Base-by-base conservation (phyloP, 2,888 invertebrate species). In the Apeira syringaria region DNA sequence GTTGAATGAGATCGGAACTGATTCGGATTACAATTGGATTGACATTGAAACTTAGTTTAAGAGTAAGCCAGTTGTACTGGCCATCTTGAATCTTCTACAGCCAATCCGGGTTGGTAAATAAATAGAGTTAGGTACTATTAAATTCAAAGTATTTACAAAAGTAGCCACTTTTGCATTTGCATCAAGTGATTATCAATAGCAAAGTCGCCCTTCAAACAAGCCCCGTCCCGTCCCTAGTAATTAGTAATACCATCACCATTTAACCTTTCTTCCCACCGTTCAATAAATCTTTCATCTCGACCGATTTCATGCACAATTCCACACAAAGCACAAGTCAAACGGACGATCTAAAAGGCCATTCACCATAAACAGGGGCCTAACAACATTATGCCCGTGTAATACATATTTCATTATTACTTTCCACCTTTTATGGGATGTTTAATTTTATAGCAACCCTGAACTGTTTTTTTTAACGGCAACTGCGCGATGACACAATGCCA, bases 311-410 rank as follows among this genome's bases (percentile, higher is more conserved):
- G 86, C 75, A 73, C 83, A 82, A 86, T 86, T 68, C 74, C 63
- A 62, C 64, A 83, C 77, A 86, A 88, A 75, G 65, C 58, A 63
- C 77, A 78, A 87, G 88, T 89, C 88, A 88, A 86, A 88, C 20
- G 20, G 20, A 20, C 72, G 69, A 74, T 81, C 78, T 64, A 76
- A 83, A 76, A 66, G 63, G 57, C 74, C 68, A 80, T 85, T 83
- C 81, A 79, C 56, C 52, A 59, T 73, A 79, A 84, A 78, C 78
- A 74, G 81, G 77, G 62, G 24, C 24, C 83, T 86, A 86, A 88
- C 89, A 88, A 87, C 87, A 85, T 88, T 86, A 88, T 89, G 84
- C 82, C 75, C 83, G 73, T 89, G 88, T 89, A 82, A 89, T 88
- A 89, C 87, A 88, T 88, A 87, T 88, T 88, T 87, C 86, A 88